Evolutionary conservation across 2,888 invertebrate genomes (phyloP).

Genomic region (Phorcus lineatus): DNA sequence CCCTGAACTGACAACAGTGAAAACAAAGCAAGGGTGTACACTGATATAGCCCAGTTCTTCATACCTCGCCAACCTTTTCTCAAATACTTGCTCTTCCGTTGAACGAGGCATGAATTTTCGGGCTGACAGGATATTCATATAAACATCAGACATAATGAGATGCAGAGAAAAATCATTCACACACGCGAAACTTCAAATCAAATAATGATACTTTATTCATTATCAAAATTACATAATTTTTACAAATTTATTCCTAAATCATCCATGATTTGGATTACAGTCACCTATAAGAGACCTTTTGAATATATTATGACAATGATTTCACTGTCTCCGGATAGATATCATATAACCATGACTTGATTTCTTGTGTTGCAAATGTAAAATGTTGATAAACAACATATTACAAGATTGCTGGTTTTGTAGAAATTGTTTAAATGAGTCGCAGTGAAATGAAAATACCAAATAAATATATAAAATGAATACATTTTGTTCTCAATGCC

Average conservation of each 20-base stretch:
- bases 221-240: background rate
- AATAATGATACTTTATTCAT: background rate
- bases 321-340: too few relatives aligned
- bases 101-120: background rate
- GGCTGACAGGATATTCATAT: constrained; percentile 13
- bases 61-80: background rate
- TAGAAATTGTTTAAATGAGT: too few relatives aligned
- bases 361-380: too few relatives aligned
- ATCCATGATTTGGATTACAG: too few relatives aligned
- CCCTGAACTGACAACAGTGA: constrained; percentile 24
- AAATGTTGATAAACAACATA: too few relatives aligned
- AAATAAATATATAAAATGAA: background rate
- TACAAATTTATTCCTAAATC: too few relatives aligned
- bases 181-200: constrained; percentile 17
- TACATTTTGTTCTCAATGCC: background rate
- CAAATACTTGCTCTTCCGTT: background rate
- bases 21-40: constrained; percentile 24
- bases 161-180: background rate
- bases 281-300: too few relatives aligned
- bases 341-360: too few relatives aligned
- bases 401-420: too few relatives aligned
- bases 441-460: too few relatives aligned
- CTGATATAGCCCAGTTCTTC: background rate
- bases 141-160: constrained; percentile 20
- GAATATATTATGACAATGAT: too few relatives aligned